phyloP scores from a whole-genome alignment of 1,140 invertebrate genomes.

The Subanguina moxae region DNA sequence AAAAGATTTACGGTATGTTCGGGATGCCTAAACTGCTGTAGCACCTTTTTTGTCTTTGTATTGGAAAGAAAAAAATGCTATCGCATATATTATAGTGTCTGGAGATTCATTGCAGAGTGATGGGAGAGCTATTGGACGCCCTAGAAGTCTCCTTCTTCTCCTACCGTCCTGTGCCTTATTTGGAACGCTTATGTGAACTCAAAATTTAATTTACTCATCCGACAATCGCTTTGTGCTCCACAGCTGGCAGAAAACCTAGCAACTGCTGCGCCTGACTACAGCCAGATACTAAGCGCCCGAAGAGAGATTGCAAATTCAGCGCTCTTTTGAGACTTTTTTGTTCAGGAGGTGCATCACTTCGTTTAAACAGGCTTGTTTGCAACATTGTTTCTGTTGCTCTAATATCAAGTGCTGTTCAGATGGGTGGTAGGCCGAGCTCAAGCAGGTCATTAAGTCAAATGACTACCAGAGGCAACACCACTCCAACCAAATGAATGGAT shows the following conservation, averaged over 20 bases:
- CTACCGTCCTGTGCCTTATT: conserved; percentile 44
- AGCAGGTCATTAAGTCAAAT: no score
- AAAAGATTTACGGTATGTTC: no score
- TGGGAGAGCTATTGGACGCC: conserved; percentile 45
- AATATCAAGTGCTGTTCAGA: no score
- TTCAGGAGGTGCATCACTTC: conserved; percentile 31
- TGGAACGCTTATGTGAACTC: conserved; percentile 41
- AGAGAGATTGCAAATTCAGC: conserved; percentile 32
- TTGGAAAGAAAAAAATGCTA: no score
- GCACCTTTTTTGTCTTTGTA: no score
- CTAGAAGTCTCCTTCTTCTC: conserved; percentile 54
- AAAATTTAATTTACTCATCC: conserved; percentile 15
- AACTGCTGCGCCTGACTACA: conserved; percentile 37
- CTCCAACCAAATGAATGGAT: no score
- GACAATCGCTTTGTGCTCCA: not conserved
- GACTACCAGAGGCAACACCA: no score
- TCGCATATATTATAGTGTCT: not conserved
- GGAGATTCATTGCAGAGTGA: conserved; percentile 45
- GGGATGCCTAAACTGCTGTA: no score
- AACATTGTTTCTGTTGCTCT: no score
- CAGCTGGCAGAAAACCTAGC: conserved; percentile 36
- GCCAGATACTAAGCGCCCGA: conserved; percentile 27
- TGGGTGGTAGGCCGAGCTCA: no score
- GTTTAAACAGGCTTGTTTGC: conserved; percentile 19
- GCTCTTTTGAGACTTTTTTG: conserved; percentile 44